Conservation (phyloP, 2,797 vertebrate genomes). For the Rhynchotus rufescens region DNA sequence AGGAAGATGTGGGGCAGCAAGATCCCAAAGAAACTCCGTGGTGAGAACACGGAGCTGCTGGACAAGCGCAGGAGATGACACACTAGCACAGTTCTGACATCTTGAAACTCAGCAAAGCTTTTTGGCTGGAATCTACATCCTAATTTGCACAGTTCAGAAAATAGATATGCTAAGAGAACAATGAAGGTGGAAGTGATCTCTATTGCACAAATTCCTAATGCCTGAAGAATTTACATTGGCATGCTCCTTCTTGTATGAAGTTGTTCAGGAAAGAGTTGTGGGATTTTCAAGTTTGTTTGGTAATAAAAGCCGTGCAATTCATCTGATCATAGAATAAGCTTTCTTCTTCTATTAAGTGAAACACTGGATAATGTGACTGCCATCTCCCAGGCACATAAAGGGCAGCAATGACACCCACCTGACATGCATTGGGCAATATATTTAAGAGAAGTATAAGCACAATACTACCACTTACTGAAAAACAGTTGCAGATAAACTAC, state of each 20-base stretch:
- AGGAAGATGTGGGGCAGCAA: not conserved
- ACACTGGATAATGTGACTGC: not conserved
- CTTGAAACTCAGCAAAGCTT: not conserved
- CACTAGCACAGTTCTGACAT: not conserved
- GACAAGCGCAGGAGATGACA: not conserved
- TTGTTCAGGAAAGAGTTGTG: not conserved
- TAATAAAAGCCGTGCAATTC: not conserved
- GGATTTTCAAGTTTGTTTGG: not conserved
- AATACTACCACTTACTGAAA: not conserved
- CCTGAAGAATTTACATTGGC: slow-evolving; percentile 22
- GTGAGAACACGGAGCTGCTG: not conserved
- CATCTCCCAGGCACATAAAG: not conserved
- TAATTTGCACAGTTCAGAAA: not conserved
- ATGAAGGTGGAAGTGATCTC: not conserved
- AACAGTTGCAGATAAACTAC: not conserved
- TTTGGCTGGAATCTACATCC: not conserved
- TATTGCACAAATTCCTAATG: slow-evolving; percentile 2
- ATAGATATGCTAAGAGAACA: not conserved
- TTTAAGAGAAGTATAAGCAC: not conserved
- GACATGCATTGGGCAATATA: not conserved
- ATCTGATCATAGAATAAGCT: not conserved
- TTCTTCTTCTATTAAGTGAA: not conserved
- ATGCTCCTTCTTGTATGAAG: slow-evolving; percentile 1
- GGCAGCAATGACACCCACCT: not conserved
- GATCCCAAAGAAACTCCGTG: not conserved